A percentile compares a stretch with the other conserved stretches of the same genome.
Evolutionary conservation across 2,888 invertebrate species (phyloP).

Genomic region (Tenthredo amoena): DNA sequence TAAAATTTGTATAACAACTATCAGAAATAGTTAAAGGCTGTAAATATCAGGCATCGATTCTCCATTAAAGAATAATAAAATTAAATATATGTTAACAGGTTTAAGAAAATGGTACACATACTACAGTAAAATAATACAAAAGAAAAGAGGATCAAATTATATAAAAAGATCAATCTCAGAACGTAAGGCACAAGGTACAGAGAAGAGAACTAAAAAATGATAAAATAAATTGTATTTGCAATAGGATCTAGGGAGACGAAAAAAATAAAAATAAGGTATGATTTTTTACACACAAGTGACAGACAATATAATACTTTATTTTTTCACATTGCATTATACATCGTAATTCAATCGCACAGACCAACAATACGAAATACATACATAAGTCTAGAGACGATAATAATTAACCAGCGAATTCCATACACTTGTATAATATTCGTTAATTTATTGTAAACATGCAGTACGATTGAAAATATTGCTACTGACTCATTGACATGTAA

Average conservation of each 20-base stretch:
- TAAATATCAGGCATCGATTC: neutral
- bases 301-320: slow-evolving; percentile 71
- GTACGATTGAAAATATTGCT: slow-evolving; percentile 48
- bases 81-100: neutral
- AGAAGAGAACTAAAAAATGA: slow-evolving; percentile 65
- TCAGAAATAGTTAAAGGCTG: neutral
- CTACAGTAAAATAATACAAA: neutral
- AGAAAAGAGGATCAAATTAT: neutral
- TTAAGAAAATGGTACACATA: neutral
- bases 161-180: neutral
- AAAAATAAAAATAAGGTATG: slow-evolving; percentile 1
- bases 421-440: slow-evolving; percentile 8
- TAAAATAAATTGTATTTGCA: slow-evolving; percentile 51
- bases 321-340: slow-evolving; percentile 63
- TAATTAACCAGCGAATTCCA: slow-evolving; percentile 12
- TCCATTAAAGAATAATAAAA: neutral
- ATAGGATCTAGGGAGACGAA: slow-evolving; percentile 24
- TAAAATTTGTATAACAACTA: neutral
- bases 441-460: slow-evolving; percentile 40
- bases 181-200: slow-evolving; percentile 73
- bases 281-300: slow-evolving; percentile 57
- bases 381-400: slow-evolving; percentile 16
- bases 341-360: slow-evolving; percentile 60
- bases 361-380: slow-evolving; percentile 39
- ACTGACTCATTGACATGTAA: slow-evolving; percentile 28